These are phyloP conservation scores for Drosophila aldrichi DNA, from an alignment of 2,888 invertebrate species.

Conservation along the genomic window DNA sequence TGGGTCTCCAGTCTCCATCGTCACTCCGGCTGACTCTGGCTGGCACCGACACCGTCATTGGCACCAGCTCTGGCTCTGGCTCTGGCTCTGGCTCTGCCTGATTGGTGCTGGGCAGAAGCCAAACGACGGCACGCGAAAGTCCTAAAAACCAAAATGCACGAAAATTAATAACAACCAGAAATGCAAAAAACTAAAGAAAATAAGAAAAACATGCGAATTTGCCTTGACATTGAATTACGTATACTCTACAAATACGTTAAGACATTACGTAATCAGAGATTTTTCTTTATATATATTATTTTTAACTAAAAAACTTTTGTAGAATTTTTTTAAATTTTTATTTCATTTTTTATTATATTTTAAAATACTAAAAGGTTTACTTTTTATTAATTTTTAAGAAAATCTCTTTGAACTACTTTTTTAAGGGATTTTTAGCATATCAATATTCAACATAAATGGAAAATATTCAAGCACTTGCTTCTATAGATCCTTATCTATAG, in stretches of 20 bases:
- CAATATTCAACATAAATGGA: not conserved
- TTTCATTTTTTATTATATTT: no score
- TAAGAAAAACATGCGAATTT: not conserved
- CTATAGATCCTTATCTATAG: not conserved
- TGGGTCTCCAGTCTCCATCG: constrained; percentile 19
- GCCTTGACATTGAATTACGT: not conserved
- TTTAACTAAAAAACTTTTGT: no score
- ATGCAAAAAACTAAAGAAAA: constrained; percentile 21
- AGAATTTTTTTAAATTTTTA: no score
- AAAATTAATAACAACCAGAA: constrained; percentile 73
- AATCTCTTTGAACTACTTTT: no score
- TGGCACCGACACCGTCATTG: constrained; percentile 30
- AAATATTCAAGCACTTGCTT: no score
- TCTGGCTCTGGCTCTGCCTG: constrained; percentile 52
- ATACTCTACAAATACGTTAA: constrained; percentile 26
- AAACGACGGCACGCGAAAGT: constrained; percentile 80
- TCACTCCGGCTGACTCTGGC: constrained; percentile 58
- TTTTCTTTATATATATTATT: no score
- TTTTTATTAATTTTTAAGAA: no score
- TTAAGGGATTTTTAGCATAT: no score
- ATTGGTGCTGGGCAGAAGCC: constrained; percentile 61
- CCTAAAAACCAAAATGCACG: constrained; percentile 72
- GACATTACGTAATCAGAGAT: not conserved
- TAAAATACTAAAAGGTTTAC: no score
- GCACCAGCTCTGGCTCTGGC: constrained; percentile 39